Base-by-base conservation (phyloP, 1,140 invertebrate species). In the Zaprionus inermis region DNA sequence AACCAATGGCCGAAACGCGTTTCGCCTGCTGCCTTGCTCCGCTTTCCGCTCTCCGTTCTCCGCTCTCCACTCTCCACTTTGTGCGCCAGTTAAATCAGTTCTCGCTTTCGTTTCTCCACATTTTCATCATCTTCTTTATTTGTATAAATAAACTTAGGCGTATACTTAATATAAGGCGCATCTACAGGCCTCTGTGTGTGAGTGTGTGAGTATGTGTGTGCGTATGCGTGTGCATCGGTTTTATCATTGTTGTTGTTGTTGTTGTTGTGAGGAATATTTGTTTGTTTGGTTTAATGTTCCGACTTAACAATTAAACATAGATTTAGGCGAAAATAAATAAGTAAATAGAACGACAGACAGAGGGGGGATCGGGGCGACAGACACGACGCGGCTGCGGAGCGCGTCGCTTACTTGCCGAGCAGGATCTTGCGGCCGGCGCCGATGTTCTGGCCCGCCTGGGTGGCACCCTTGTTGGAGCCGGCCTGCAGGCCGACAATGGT, bases 401-500 rank as follows among this genome's bases (percentile, higher is more conserved):
- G 44, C 11, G 34, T 91, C 11, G 22, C 91, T 95, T 95, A 97
- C 94, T 97, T 97, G 94, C 96, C 96, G 82, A 97, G 94, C 76
- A 97, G 94, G 93, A 97, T 97, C 93, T 97, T 97, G 91, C 97
- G 95, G 71, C 96, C 96, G 78, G 98, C 98, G 60, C 98, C 98
- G 65, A 99, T 95, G 92, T 96, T 99, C 92, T 97, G 96, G 4
- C 98, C 98, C 49, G 97, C 95, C 93, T 98, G 97, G 51, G 97
- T 97, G 73, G 98, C 98, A 41, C 98, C 98, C 92, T 98, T 98
- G 94, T 99, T 99, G 81, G 95, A 95, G n/a, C 98, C 98, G 81
- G 97, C 97, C 93, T 99, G 98, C 12, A 99, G 95, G 82, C 98
- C 98, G 85, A 99, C 97, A 52, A 98, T 94, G 49, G 95, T 95